A percentile compares a stretch with the other conserved stretches of the same genome.
Evolutionary conservation across 2,888 invertebrate genomes (phyloP).

Genomic region (Drosophila peninsularis): DNA sequence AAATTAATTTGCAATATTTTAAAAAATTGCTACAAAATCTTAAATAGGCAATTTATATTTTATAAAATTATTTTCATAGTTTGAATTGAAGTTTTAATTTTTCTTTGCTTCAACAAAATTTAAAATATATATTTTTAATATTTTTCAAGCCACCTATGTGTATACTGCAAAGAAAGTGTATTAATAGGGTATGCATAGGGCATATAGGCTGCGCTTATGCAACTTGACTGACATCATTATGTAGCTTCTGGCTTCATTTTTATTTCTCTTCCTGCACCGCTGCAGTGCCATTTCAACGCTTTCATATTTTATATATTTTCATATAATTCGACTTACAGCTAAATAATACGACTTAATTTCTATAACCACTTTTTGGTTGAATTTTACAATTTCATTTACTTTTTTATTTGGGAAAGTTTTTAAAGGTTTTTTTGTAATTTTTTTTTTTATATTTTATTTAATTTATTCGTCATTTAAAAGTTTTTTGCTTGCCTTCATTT

Average conservation of each 20-base stretch:
- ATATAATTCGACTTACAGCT: slow-evolving; percentile 27
- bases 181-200: too few species aligned
- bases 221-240: too few species aligned
- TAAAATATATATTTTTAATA: too few species aligned
- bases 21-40: too few species aligned
- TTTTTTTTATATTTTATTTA: slow-evolving; percentile 17
- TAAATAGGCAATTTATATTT: too few species aligned
- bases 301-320: slow-evolving; percentile 1
- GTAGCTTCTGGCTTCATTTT: neutral
- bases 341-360: slow-evolving; percentile 48
- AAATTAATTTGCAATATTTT: too few species aligned
- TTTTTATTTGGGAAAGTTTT: slow-evolving; percentile 11
- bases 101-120: too few species aligned
- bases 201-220: too few species aligned
- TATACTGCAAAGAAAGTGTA: too few species aligned
- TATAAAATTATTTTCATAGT: too few species aligned
- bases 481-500: slow-evolving; percentile 32
- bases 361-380: slow-evolving; percentile 49
- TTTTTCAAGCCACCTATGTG: too few species aligned
- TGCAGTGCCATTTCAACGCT: slow-evolving; percentile 25
- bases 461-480: slow-evolving; percentile 13
- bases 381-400: slow-evolving; percentile 60
- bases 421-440: slow-evolving; percentile 17
- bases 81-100: too few species aligned
- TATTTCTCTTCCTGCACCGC: neutral